Base-by-base conservation (phyloP, 1,140 invertebrate species). In the Marisa cornuarietis region DNA sequence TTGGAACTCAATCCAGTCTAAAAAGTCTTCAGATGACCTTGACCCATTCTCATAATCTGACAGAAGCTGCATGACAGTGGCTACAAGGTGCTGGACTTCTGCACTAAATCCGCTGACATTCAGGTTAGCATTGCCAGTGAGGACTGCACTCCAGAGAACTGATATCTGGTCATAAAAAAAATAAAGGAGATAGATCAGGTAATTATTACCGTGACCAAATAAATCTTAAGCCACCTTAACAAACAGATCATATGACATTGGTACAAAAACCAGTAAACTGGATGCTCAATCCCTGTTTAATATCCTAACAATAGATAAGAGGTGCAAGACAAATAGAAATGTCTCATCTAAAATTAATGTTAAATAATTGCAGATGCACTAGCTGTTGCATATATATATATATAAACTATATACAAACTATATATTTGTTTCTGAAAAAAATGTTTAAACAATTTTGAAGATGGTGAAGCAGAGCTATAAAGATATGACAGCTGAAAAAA, bases 1-100 rank as follows among this genome's bases (percentile, higher is more conserved):
- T 24, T 81, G 42, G 74, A 83, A 81, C 13, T 71, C 63, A 14
- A 61, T 16, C 54, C 75, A 68, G 71, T 83, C 77, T 26, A 83
- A n/a, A 16, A 83, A 58, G 54, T 81, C 73, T 0, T 72, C n/a
- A 9, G 71, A 26, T 62, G 76, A 76, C 49, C 75, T 24, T 16
- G 42, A 69, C 2, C 82, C 79, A 24, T 79, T 62, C 61, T 63
- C 42, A 24, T 78, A 79, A 22, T 76, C 54, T 18, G 52, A 8
- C 5, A 79, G 65, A 31, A 81, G n/a, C 49, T 58, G 71, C 11
- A 26, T 71, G 26, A 81, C 52, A 42, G 81, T 61, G 31, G 31
- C 61, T 14, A 83, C 71, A 4, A 78, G n/a, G 11, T 76, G n/a
- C 68, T 66, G 69, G 20, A 81, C 62, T 14, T 83, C 82, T 1